Evolutionary conservation across 2,888 invertebrate genomes (phyloP), one percentile per base, ranked within the genome.

Genomic region (Philopedon plagiatum): DNA sequence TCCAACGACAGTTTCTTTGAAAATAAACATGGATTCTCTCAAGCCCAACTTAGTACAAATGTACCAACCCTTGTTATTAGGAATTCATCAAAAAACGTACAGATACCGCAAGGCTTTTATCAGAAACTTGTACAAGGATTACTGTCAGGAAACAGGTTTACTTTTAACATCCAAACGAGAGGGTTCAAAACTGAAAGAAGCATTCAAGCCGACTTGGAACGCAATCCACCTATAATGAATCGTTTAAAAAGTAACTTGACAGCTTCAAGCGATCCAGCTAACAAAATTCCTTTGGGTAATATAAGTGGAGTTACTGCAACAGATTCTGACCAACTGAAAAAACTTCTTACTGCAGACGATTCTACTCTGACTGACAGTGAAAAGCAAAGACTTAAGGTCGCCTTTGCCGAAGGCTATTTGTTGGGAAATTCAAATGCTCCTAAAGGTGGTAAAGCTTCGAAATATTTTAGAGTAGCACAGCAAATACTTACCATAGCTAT

Each of bases 321-420:
- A 0, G 87, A 86, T 76, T 82, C 87, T 44, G 86, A 89, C 3
- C 84, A 86, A 46, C 67, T 87, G 5, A 89, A 89, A 76, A 88
- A 88, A 57, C 80, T 89, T 46, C 85, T 92, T 34, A 86, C 83
- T 23, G 87, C 88, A 19, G 88, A 89, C 57, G 86, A 86, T 44
- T 75, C 86, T 21, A 85, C 85, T 68, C 77, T 85, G 21, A 79
- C 81, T 37, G 85, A 83, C 80, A 81, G 86, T 77, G 91, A 95
- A 84, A 91, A 91, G 76, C 91, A 92, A 77, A 90, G 91, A 81
- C 88, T 96, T 67, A 95, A 95, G 87, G 89, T 95, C 68, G 96
- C 96, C 0, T 97, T 97, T 86, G 95, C 95, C 34, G 97, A 97
- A 85, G 97, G 97, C 0, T 97, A 96, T 82, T 83, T 95, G 71